Conservation (phyloP, 2,888 invertebrate genomes). For the Tipula unca region DNA sequence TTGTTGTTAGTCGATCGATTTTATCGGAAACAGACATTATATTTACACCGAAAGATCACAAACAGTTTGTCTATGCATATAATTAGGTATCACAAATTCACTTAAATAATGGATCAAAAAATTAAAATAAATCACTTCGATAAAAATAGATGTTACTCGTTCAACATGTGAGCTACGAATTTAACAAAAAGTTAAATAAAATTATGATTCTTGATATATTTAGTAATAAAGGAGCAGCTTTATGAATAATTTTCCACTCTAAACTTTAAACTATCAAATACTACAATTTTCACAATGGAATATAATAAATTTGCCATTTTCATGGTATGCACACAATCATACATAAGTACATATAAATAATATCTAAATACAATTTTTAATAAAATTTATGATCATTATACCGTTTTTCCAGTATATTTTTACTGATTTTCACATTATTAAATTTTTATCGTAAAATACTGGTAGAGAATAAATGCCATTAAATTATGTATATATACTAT, state of each 20-base stretch:
- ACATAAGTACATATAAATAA: neutral
- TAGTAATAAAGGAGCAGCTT: neutral
- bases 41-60: too few species aligned
- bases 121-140: too few species aligned
- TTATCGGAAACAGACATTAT: too few species aligned
- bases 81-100: too few species aligned
- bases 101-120: too few species aligned
- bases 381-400: neutral
- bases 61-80: too few species aligned
- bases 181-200: neutral
- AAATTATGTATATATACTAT: neutral
- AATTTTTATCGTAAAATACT: neutral
- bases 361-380: neutral
- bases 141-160: too few species aligned
- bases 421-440: neutral
- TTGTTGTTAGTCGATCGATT: too few species aligned
- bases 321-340: neutral
- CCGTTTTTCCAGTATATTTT: constrained; percentile 3
- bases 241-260: neutral
- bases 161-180: too few species aligned
- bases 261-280: neutral
- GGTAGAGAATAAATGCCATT: neutral
- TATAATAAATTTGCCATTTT: neutral
- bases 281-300: neutral
- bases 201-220: neutral